Evolutionary conservation across 2,113 vertebrate genomes (phyloP), one percentile per base, ranked within the genome.

Genomic region (Hemibagrus wyckioides): DNA sequence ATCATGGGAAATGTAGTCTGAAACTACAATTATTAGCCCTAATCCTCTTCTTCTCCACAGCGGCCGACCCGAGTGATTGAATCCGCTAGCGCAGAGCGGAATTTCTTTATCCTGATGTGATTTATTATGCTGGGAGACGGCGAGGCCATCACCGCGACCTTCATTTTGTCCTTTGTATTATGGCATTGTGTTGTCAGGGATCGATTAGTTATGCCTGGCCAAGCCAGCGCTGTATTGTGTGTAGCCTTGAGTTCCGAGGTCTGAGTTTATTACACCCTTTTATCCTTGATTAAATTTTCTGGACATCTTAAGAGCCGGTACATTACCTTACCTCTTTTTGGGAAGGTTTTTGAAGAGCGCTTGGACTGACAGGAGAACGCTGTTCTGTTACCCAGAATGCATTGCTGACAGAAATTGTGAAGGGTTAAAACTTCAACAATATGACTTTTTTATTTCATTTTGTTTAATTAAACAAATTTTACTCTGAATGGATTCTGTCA

Each of bases 1-100:
- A 80, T 82, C 67, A 7, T 4, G 41, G 80, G 44, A 91, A 90
- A 86, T 73, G 84, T 52, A 89, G 87, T 73, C 56, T 81, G 83
- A 59, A 83, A 71, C 80, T 39, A 82, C 75, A 73, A 75, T 89
- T 89, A 90, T 67, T 36, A 21, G 56, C 14, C 69, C 19, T 65
- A 77, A 82, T 75, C 86, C 33, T 63, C 59, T 39, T 25, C 61
- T 4, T 65, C 41, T 14, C 14, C 59, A 30, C 39, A 23, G 10
- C 80, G 8, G 67, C 86, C n/a, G 56, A 7, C 7, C n/a, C 59
- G 23, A 30, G 9, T 41, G 76, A 86, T 69, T 41, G 63, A n/a
- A 71, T 67, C 21, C 28, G n/a, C 14, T 30, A 69, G 71, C 50
- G 14, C 77, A 56, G 61, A 28, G 41, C 52, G n/a, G 36, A 44